Conservation (phyloP, 2,113 vertebrate genomes). For the Xiphorhynchus elegans region DNA sequence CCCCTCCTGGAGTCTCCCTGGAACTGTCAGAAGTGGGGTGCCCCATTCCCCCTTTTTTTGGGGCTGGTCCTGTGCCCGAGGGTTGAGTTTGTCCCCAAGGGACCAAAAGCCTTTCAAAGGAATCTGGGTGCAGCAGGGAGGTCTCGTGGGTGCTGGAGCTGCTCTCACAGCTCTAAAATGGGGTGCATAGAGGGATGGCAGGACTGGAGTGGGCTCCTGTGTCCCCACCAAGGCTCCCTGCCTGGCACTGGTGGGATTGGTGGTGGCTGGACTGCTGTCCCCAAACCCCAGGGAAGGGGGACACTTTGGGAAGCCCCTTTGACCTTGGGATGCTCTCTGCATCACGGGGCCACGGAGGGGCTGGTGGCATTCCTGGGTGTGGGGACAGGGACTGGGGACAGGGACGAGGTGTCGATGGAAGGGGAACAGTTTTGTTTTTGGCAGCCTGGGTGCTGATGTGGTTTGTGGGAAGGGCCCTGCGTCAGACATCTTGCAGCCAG, state of each 20-base stretch:
- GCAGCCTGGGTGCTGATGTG: neutral
- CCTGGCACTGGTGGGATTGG: accelerated
- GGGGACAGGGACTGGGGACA: neutral
- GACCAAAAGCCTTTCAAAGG: neutral
- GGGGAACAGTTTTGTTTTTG: neutral
- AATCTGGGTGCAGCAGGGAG: neutral
- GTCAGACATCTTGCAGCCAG: conserved; percentile 50
- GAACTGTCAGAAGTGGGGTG: neutral
- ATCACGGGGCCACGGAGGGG: accelerated
- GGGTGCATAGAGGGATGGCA: accelerated
- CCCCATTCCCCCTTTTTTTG: accelerated
- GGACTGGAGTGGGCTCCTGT: accelerated
- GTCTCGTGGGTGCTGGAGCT: neutral
- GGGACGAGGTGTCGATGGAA: accelerated
- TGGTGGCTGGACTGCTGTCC: accelerated
- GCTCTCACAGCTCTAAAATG: neutral
- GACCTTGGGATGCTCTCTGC: neutral
- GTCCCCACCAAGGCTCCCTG: neutral
- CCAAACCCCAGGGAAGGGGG: neutral
- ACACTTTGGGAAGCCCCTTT: neutral
- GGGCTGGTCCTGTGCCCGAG: neutral
- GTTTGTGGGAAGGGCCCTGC: conserved; percentile 33
- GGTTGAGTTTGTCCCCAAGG: neutral
- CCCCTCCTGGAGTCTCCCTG: neutral
- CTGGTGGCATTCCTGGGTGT: accelerated